Percentiles rank a stretch among this genome's conserved stretches.
phyloP scores from a whole-genome alignment of 2,888 invertebrate genomes.

The Napeogenes sylphis region DNA sequence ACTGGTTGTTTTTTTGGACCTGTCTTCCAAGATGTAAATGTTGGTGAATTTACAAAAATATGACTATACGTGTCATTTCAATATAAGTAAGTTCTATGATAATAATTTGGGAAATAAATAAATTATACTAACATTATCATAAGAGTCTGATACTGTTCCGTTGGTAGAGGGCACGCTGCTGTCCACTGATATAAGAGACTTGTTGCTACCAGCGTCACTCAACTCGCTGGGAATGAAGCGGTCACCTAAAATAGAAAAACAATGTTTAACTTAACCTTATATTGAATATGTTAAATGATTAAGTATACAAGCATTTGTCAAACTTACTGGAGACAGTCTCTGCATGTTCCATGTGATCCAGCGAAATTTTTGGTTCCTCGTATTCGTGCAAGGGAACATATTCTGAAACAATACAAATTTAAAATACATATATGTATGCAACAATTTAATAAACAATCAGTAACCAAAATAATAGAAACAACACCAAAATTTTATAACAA shows the following conservation, averaged over 20 bases:
- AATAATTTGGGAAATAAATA: not conserved
- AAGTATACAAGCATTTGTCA: too few species aligned
- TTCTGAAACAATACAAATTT: constrained; percentile 44
- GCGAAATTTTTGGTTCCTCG: constrained; percentile 64
- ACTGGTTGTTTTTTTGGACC: too few species aligned
- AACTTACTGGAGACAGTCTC: constrained; percentile 68
- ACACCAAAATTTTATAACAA: too few species aligned
- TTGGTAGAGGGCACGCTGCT: constrained; percentile 63
- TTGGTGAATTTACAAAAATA: too few species aligned
- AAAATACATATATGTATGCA: not conserved
- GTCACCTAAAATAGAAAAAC: constrained; percentile 44
- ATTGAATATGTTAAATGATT: too few species aligned
- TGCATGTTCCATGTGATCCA: constrained; percentile 58
- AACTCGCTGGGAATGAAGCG: constrained; percentile 63
- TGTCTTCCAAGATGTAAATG: too few species aligned
- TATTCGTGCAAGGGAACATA: constrained; percentile 64
- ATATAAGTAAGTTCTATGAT: too few species aligned
- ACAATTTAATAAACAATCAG: too few species aligned
- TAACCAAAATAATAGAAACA: not conserved
- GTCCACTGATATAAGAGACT: constrained; percentile 60
- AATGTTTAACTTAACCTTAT: too few species aligned
- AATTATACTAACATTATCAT: constrained; percentile 56
- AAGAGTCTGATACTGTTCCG: constrained; percentile 61
- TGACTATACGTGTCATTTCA: too few species aligned
- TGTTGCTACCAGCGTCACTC: constrained; percentile 67